These are phyloP conservation scores for Coreoperca whiteheadi DNA, from an alignment of 2,113 vertebrate genomes.

Conservation along the genomic window DNA sequence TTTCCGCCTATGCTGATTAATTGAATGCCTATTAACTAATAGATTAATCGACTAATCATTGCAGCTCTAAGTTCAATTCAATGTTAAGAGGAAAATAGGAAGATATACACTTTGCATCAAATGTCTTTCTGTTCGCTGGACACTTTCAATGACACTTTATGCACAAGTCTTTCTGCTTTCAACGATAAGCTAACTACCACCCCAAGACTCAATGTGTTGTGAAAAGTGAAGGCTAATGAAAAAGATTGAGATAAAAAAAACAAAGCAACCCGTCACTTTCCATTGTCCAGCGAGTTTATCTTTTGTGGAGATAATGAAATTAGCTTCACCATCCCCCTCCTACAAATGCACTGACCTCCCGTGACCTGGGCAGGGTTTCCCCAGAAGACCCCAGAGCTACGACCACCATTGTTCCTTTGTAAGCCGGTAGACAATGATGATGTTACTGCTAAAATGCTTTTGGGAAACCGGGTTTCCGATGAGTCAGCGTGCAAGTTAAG, in stretches of 20 bases:
- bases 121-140: not conserved
- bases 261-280: slow-evolving; percentile 43
- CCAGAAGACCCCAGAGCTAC: slow-evolving; percentile 47
- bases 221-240: not conserved
- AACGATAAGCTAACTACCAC: not conserved
- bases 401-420: slow-evolving; percentile 76
- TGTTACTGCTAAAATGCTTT: slow-evolving; percentile 59
- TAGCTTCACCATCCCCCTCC: slow-evolving; percentile 56
- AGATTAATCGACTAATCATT: not conserved
- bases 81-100: not conserved
- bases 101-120: not conserved
- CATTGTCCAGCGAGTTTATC: slow-evolving; percentile 77
- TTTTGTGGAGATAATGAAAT: slow-evolving; percentile 81
- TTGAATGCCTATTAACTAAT: not conserved
- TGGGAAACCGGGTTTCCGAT: slow-evolving; percentile 62
- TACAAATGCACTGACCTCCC: slow-evolving; percentile 61
- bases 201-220: not conserved
- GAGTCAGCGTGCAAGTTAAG: slow-evolving; percentile 33
- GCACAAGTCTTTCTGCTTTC: not conserved
- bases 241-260: not conserved
- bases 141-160: too few relatives aligned
- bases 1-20: too few relatives aligned
- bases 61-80: not conserved
- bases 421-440: slow-evolving; percentile 68
- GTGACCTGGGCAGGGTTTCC: slow-evolving; percentile 69